phyloP scores from a whole-genome alignment of 2,113 vertebrate genomes.

The Macquaria ambigua region DNA sequence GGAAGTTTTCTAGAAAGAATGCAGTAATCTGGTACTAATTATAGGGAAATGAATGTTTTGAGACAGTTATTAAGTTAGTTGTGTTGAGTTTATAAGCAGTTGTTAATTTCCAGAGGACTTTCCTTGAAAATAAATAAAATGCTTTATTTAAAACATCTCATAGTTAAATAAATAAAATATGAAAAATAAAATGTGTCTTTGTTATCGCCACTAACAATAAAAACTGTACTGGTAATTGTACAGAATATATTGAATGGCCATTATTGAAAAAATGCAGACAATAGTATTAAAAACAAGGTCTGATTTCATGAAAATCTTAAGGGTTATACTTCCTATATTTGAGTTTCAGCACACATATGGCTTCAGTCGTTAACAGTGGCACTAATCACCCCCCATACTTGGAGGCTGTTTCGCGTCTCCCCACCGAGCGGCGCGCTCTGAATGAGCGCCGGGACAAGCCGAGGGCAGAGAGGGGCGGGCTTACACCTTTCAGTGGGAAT shows the following conservation, averaged over 20 bases:
- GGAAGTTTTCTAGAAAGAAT: not conserved
- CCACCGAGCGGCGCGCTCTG: conserved; percentile 61
- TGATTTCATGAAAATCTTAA: not conserved
- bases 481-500: conserved; percentile 78
- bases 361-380: not conserved
- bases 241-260: not conserved
- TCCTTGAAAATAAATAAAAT: not conserved
- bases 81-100: not conserved
- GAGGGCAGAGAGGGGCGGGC: conserved; percentile 63
- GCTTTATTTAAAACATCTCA: too few relatives aligned
- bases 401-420: conserved; percentile 12
- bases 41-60: not conserved
- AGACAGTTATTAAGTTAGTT: not conserved
- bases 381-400: not conserved
- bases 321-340: too few relatives aligned
- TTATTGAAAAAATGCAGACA: not conserved
- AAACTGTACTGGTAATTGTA: not conserved
- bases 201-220: not conserved
- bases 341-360: not conserved
- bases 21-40: not conserved
- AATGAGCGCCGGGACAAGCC: conserved; percentile 45
- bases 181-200: not conserved
- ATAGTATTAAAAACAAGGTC: not conserved
- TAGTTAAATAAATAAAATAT: not conserved
- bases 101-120: not conserved